Evolutionary conservation across 2,113 vertebrate genomes (phyloP), one percentile per base, ranked within the genome.

Genomic region (Miniopterus natalensis): DNA sequence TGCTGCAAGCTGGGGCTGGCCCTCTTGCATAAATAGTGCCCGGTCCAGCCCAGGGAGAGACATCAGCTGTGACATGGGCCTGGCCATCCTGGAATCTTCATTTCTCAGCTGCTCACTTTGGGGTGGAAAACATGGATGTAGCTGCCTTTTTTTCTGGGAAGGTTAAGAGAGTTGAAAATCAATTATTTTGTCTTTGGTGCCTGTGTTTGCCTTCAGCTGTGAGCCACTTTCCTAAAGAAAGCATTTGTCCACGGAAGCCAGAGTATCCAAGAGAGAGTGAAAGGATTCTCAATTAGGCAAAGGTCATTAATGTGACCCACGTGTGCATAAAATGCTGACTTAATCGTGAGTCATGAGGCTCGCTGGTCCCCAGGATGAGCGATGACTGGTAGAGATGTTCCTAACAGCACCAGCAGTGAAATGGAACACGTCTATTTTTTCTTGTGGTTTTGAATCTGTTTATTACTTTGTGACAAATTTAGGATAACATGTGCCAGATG

Each of bases 381-480:
- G 80, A 87, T 83, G 3, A 36, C 55, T 77, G 21, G 4, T 21
- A 42, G 36, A 21, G 73, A 68, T 70, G 27, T 86, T 65, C 51
- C 53, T 53, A 21, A 61, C 59, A 51, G 27, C 84, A 15, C 42
- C 53, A n/a, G 55, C 23, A 49, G 12, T 21, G 31, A 14, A 49
- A 55, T 51, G 21, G 75, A 85, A 86, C 84, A 4, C 40, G 36
- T 53, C 49, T 49, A 3, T 51, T 95, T 51, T 59, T 40, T 59
- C 51, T 49, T 61, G 55, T 47, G 36, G 29, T 70, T 93, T 49
- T 74, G 49, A 65, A 11, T 70, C 36, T 70, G 75, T 92, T 94
- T 47, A 71, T 88, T 91, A 92, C 92, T 95, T 79, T 95, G 92
- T 97, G 88, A 47, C 91, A 83, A 59, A 88, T 55, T 53, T 53